Evolutionary conservation across 2,113 vertebrate genomes (phyloP), one percentile per base, ranked within the genome.

Genomic region (Platichthys flesus): DNA sequence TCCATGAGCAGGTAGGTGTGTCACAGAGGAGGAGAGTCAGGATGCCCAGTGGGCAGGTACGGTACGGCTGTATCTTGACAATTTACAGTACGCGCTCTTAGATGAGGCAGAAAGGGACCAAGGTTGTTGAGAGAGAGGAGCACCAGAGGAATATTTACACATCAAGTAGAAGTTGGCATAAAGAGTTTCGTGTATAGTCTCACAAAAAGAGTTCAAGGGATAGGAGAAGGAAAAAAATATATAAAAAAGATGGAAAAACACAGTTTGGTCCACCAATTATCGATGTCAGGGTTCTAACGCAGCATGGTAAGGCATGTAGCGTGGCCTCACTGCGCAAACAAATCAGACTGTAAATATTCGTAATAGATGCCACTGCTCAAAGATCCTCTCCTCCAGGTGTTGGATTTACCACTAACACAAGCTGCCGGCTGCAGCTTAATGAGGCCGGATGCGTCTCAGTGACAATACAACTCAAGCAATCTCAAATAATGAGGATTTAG

Each of bases 1-100:
- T 24, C 49, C 20, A 21, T 15, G 4, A 7, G 13, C 21, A 65
- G 15, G 26, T 40, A 52, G 23, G 21, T 58, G 52, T 35, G 31
- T 63, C 18, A 21, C 18, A 45, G 23, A 57, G 54, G 23, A 57
- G 54, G 26, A 26, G n/a, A 26, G 42, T 26, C 14, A 64, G 24
- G 63, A 66, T 18, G 62, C 15, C 62, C 72, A 37, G 62, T 23
- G 26, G 37, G 12, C 52, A 57, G 40, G 13, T 59, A 7, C n/a
- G 57, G 21, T 13, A 45, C 10, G 3, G 47, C 57, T 21, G 12
- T 35, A 21, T 49, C 40, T 65, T 59, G 49, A 60, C 47, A 61
- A 47, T 26, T 8, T 26, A 24, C 13, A 45, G 24, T 49, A 10
- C 3, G 16, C 42, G 49, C 74, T 28, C 16, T 2, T 8, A 56